Percentiles rank a stretch among this genome's conserved stretches.
Conservation (phyloP, 2,888 invertebrate genomes). For the Laspeyria flexula region DNA sequence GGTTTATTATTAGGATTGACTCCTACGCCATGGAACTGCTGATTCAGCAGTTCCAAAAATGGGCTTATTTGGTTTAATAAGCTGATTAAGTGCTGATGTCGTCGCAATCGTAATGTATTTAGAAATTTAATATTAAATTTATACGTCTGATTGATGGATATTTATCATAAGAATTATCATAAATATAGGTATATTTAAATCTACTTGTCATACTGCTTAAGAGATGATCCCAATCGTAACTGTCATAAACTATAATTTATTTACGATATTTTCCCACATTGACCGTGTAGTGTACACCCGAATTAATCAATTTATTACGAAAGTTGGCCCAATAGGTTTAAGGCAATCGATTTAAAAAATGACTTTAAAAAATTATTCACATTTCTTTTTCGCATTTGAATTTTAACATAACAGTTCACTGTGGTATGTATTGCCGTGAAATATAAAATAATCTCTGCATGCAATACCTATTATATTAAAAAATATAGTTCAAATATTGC, state of each 20-base stretch:
- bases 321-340: no score
- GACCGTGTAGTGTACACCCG: not conserved
- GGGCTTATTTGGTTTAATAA: no score
- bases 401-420: no score
- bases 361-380: not conserved
- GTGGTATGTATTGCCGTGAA: no score
- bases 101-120: not conserved
- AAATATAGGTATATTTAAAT: not conserved
- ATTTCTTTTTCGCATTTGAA: not conserved
- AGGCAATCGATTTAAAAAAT: no score
- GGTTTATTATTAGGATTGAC: no score
- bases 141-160: not conserved
- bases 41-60: no score
- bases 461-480: no score
- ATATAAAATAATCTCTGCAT: no score
- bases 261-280: slow-evolving; percentile 2
- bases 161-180: not conserved
- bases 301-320: not conserved
- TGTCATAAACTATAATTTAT: not conserved
- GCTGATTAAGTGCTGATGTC: no score
- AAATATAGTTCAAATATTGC: no score
- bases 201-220: not conserved
- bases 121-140: not conserved
- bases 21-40: no score
- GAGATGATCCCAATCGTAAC: not conserved